A percentile compares a stretch with the other conserved stretches of the same genome.
These are phyloP conservation scores for Elegia similella DNA, from an alignment of 2,888 invertebrate genomes.

Conservation along the genomic window DNA sequence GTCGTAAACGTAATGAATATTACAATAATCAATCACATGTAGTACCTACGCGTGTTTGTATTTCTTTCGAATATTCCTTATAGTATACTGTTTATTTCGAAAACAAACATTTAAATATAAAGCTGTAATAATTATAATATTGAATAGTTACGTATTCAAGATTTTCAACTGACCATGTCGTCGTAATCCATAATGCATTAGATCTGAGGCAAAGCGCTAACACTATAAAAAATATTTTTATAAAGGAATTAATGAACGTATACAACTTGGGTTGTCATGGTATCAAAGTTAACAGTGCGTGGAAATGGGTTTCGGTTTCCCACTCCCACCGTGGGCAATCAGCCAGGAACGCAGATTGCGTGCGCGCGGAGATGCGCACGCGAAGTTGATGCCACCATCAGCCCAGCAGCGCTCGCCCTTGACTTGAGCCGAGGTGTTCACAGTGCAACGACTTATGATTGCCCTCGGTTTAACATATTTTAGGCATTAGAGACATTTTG, in stretches of 20 bases:
- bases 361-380: conserved; percentile 47
- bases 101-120: no score
- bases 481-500: not conserved
- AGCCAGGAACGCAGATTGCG: conserved; percentile 41
- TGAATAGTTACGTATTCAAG: no score
- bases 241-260: not conserved
- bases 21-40: not conserved
- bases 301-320: conserved; percentile 22
- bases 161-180: no score
- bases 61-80: no score
- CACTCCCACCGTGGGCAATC: conserved; percentile 26
- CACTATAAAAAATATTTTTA: no score
- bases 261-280: conserved; percentile 3
- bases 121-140: no score
- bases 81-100: no score
- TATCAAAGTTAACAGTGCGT: conserved; percentile 21
- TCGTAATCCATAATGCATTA: no score
- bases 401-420: conserved; percentile 49
- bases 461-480: not conserved
- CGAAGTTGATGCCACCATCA: conserved; percentile 40
- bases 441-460: conserved; percentile 55
- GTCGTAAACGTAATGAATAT: conserved; percentile 1
- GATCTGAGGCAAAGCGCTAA: no score
- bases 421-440: conserved; percentile 52
- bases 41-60: no score